These are phyloP conservation scores for Pseudococcus longispinus DNA, from an alignment of 2,888 invertebrate genomes.

Conservation along the genomic window DNA sequence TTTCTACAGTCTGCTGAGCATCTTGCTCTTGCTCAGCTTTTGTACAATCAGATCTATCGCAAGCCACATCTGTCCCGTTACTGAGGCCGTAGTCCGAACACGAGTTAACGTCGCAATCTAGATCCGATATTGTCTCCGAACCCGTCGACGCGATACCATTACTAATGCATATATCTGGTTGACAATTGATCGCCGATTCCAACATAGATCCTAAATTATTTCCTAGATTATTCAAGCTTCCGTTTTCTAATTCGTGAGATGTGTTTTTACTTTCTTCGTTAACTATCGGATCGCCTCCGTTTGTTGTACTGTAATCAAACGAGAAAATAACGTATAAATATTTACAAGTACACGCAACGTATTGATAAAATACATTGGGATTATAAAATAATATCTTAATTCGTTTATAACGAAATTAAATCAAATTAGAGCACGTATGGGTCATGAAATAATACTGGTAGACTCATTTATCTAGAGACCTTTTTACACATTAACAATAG, in stretches of 20 bases:
- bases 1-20: background rate
- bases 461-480: background rate
- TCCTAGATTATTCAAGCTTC: conserved; percentile 47
- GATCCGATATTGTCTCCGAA: background rate
- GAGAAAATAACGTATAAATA: background rate
- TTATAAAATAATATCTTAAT: background rate
- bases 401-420: background rate
- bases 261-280: background rate
- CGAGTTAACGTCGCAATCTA: conserved; percentile 12
- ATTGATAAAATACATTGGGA: background rate
- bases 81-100: background rate
- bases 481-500: background rate
- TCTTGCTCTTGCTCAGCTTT: background rate
- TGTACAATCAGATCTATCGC: background rate
- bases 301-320: background rate
- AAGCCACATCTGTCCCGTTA: background rate
- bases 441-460: background rate
- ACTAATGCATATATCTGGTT: conserved; percentile 25
- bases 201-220: conserved; percentile 51
- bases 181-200: conserved; percentile 53
- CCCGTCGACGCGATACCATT: conserved; percentile 14
- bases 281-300: background rate
- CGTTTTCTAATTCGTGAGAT: conserved; percentile 40
- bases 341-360: too few relatives aligned
- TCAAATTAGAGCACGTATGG: background rate